phyloP scores from a whole-genome alignment of 1,140 invertebrate species.

The Bombus cullumanus region DNA sequence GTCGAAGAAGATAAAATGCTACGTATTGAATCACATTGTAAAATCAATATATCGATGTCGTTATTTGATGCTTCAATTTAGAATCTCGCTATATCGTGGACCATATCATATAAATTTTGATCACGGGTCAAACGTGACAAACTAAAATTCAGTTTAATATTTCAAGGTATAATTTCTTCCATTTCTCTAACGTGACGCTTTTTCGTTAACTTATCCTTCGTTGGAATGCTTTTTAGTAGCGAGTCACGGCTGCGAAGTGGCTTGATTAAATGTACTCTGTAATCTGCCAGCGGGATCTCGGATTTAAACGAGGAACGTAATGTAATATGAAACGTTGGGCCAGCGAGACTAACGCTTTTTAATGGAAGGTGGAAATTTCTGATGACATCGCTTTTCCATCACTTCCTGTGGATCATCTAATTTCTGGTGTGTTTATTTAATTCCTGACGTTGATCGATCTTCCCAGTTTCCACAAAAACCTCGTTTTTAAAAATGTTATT shows the following conservation, averaged over 20 bases:
- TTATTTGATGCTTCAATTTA: neutral
- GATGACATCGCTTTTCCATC: neutral
- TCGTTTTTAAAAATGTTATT: no score
- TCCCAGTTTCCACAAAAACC: neutral
- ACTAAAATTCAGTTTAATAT: neutral
- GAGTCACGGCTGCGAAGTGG: neutral
- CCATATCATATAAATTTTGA: no score
- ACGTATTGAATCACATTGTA: neutral
- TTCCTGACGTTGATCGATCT: neutral
- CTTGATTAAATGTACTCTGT: slow-evolving; percentile 14
- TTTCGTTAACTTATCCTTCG: neutral
- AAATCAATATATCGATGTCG: neutral
- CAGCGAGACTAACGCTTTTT: neutral
- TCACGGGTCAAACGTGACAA: neutral
- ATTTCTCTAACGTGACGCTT: neutral
- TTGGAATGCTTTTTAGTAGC: neutral
- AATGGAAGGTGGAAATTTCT: neutral
- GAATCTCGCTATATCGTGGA: no score
- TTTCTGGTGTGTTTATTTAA: neutral
- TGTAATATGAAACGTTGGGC: neutral
- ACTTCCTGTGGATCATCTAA: neutral
- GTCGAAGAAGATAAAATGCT: neutral
- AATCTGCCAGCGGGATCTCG: slow-evolving; percentile 3
- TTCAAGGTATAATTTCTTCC: slow-evolving; percentile 22
- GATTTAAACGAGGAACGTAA: slow-evolving; percentile 37